Conservation (phyloP, 2,113 vertebrate genomes). For the Athene noctua region DNA sequence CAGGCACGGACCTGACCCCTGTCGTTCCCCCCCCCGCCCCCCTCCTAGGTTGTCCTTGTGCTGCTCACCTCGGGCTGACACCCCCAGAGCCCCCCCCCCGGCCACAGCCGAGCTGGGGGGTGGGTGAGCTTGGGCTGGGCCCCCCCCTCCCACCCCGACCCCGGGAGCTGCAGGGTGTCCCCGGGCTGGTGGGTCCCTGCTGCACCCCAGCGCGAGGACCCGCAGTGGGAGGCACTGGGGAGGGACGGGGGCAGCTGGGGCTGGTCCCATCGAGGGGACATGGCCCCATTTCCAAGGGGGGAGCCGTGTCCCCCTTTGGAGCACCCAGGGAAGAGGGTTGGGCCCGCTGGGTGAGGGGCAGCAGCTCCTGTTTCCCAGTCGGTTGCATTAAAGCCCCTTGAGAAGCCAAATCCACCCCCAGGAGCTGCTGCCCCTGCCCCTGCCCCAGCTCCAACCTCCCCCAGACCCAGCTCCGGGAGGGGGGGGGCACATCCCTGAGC, state of each 20-base stretch:
- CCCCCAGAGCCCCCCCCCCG: background rate
- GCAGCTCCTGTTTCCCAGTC: fast-evolving
- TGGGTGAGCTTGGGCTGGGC: background rate
- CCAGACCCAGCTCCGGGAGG: background rate
- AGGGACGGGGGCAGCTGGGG: background rate
- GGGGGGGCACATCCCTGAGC: background rate
- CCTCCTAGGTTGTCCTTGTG: fast-evolving
- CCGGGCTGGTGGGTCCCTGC: background rate
- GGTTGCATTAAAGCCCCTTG: fast-evolving
- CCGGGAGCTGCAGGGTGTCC: background rate
- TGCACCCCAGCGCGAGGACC: background rate
- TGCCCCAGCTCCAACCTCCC: background rate
- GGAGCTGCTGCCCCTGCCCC: background rate
- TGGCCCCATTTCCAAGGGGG: background rate
- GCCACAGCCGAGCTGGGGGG: fast-evolving
- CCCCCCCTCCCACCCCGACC: too few species aligned
- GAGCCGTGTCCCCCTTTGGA: fast-evolving
- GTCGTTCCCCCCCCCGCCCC: too few species aligned
- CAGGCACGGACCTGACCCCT: background rate
- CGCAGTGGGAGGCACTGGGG: fast-evolving
- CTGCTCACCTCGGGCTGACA: background rate
- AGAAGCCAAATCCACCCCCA: background rate
- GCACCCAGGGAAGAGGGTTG: background rate
- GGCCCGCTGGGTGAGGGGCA: fast-evolving
- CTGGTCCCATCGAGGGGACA: fast-evolving